A percentile compares a stretch with the other conserved stretches of the same genome.
These are phyloP conservation scores for Drosophila nannoptera DNA, from an alignment of 1,140 invertebrate species.

Conservation along the genomic window DNA sequence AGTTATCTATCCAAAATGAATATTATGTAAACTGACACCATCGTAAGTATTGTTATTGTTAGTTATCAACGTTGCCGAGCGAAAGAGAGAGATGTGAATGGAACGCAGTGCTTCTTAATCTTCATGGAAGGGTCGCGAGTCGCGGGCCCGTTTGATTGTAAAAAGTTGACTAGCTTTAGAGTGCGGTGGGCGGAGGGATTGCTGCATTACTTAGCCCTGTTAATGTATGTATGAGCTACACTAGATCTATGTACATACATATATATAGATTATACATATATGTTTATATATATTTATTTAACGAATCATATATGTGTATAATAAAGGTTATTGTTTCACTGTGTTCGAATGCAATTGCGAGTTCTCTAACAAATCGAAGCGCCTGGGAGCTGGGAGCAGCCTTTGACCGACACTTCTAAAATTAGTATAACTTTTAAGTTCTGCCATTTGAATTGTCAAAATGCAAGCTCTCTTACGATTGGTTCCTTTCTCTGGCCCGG, in stretches of 20 bases:
- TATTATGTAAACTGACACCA: conserved; percentile 13
- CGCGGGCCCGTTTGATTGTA: conserved; percentile 54
- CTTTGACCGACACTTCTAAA: not conserved
- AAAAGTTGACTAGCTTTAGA: conserved; percentile 56
- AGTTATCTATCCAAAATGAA: conserved; percentile 10
- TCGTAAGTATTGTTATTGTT: conserved; percentile 55
- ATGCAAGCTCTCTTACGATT: conserved; percentile 6
- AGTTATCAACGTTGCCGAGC: conserved; percentile 16
- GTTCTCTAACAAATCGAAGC: not conserved
- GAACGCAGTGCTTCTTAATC: conserved; percentile 36
- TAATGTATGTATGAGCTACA: not conserved
- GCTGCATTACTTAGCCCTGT: conserved; percentile 18
- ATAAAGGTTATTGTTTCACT: conserved; percentile 75
- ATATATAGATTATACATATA: conserved; percentile 17
- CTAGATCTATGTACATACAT: conserved; percentile 34
- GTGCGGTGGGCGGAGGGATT: conserved; percentile 18
- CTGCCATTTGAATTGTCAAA: not conserved
- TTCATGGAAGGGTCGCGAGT: conserved; percentile 3
- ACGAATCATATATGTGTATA: conserved; percentile 52
- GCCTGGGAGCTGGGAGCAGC: no score
- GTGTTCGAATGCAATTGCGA: conserved; percentile 36
- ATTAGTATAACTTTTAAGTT: not conserved
- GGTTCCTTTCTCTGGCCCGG: not conserved
- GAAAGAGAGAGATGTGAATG: conserved; percentile 8
- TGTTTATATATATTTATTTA: conserved; percentile 52